phyloP scores from a whole-genome alignment of 2,797 vertebrate species.

The Clarias pachynema region DNA sequence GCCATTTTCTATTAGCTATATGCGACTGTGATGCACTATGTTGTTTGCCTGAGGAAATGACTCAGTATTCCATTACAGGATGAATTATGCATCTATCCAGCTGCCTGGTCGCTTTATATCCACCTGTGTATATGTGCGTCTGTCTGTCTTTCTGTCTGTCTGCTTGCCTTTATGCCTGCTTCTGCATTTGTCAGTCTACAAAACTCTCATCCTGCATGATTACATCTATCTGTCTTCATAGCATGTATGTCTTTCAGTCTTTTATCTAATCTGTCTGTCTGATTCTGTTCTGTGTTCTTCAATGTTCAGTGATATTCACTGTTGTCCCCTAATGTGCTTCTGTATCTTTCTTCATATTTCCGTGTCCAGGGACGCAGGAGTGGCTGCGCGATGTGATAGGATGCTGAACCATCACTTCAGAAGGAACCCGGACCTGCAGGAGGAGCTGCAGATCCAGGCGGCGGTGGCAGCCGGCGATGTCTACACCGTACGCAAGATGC shows the following conservation, averaged over 20 bases:
- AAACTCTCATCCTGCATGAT: background rate
- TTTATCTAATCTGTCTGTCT: background rate
- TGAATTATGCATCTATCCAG: constrained; percentile 2
- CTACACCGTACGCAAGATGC: constrained; percentile 94
- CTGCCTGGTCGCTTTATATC: background rate
- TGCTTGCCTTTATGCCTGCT: background rate
- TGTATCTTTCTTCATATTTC: background rate
- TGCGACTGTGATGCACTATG: background rate
- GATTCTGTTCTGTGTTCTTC: background rate
- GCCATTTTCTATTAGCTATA: background rate
- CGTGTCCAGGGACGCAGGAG: constrained; percentile 61
- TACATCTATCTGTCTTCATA: background rate
- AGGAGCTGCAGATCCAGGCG: constrained; percentile 98
- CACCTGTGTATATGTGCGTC: background rate
- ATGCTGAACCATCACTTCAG: constrained; percentile 99
- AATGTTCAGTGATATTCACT: background rate
- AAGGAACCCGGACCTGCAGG: constrained; percentile 96
- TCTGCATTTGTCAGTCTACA: too few species aligned
- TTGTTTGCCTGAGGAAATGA: constrained; percentile 12
- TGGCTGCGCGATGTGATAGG: constrained; percentile 85
- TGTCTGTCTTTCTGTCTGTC: background rate
- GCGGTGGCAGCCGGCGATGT: constrained; percentile 96
- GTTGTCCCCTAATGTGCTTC: background rate
- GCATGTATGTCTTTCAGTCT: background rate
- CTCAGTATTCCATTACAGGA: background rate